These are phyloP conservation scores for Autographa pulchrina DNA, from an alignment of 2,888 invertebrate species.

Conservation along the genomic window DNA sequence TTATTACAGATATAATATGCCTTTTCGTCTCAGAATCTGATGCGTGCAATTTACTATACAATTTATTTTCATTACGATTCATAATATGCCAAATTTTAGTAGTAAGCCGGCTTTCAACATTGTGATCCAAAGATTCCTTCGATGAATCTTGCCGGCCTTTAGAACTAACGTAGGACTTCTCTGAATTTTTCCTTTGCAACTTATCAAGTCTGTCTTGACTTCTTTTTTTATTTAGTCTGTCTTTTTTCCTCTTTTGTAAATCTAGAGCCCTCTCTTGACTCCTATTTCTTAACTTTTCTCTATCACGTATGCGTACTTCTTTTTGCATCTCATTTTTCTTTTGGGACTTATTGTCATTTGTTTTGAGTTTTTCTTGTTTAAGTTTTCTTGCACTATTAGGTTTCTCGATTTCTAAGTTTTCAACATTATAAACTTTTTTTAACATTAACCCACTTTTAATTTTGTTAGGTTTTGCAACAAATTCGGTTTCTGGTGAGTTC, in stretches of 20 bases:
- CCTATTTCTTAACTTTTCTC: constrained; percentile 20
- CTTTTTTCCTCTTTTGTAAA: constrained; percentile 6
- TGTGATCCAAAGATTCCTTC: constrained; percentile 1
- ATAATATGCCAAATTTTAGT: constrained; percentile 47
- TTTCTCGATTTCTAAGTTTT: constrained; percentile 30
- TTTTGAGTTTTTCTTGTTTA: constrained; percentile 24
- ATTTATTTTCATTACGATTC: constrained; percentile 30
- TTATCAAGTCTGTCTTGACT: constrained; percentile 12
- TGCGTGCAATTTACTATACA: constrained; percentile 30
- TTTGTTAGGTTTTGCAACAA: not conserved
- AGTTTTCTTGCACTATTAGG: constrained; percentile 10
- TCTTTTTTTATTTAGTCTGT: constrained; percentile 5
- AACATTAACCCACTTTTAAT: constrained; percentile 39
- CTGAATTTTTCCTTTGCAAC: constrained; percentile 16
- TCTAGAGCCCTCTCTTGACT: constrained; percentile 10
- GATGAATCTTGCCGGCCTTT: constrained; percentile 9
- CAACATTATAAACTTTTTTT: constrained; percentile 42
- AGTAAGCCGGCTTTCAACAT: constrained; percentile 36
- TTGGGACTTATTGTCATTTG: constrained; percentile 11
- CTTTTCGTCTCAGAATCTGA: constrained; percentile 44
- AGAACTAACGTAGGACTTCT: constrained; percentile 3
- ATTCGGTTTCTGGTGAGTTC: not conserved
- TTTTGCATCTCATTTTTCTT: not conserved
- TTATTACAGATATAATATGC: constrained; percentile 46
- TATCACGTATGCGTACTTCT: too few species aligned